Percentiles rank a stretch among this genome's conserved stretches.
phyloP scores from a whole-genome alignment of 2,797 vertebrate genomes.

The Chiroxiphia lanceolata region DNA sequence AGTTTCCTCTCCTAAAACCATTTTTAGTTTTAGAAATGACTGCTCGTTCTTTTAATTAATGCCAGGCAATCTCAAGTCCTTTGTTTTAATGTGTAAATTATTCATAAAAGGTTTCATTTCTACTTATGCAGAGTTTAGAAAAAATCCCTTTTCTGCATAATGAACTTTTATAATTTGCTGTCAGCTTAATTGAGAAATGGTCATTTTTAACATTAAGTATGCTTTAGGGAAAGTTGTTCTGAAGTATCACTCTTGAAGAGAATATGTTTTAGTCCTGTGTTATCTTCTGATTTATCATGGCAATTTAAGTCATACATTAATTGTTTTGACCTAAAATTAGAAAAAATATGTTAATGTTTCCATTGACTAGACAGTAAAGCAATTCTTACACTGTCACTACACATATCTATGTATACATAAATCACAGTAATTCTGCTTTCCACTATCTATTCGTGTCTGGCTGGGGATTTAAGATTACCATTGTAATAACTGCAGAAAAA shows the following conservation, averaged over 20 bases:
- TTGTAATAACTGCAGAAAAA: background rate
- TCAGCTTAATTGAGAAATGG: background rate
- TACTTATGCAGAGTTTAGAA: background rate
- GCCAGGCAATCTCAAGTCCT: background rate
- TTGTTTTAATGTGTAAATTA: constrained; percentile 7
- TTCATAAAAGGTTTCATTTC: background rate
- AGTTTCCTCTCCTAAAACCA: background rate
- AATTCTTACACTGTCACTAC: background rate
- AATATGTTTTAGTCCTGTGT: background rate
- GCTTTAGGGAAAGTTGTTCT: background rate
- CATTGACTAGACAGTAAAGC: background rate
- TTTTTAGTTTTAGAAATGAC: background rate
- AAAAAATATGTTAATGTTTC: background rate
- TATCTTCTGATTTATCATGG: background rate
- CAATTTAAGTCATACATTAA: background rate
- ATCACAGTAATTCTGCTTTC: background rate
- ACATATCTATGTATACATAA: background rate
- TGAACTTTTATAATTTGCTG: background rate
- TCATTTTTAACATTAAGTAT: background rate
- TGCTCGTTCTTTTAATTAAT: background rate
- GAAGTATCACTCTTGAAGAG: background rate
- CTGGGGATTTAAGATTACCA: background rate
- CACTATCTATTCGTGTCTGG: background rate
- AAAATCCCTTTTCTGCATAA: background rate
- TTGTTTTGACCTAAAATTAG: background rate